Base-by-base conservation (phyloP, 2,888 invertebrate species). In the Dione juno region DNA sequence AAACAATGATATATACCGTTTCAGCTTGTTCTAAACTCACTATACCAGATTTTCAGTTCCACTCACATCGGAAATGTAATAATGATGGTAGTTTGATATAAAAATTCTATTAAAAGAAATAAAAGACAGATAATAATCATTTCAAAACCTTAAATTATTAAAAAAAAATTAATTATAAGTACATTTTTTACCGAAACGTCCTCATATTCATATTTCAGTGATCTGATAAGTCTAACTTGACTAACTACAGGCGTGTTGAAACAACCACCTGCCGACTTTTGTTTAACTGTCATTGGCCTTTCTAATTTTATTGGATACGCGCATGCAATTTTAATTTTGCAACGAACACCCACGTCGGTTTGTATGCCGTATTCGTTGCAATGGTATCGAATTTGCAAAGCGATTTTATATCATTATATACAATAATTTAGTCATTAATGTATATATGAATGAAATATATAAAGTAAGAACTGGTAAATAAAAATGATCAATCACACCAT, bases 241-340 rank as follows among this genome's bases (percentile, higher is more conserved):
- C 53, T 63, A 65, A 57, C 40, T 59, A 35, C 57, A 53, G n/a
- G 58, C 54, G 53, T 53, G 45, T 63, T 63, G 57, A 59, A 70
- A 43, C 59, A 59, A 67, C 66, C 73, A 71, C 72, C 74, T 72
- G 69, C 69, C 70, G 59, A 67, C 64, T 70, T 71, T 72, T 70
- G 69, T 72, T 70, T 70, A 70, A 71, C 69, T 74, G 74, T 75
- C 67, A 66, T 67, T 72, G 61, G 64, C 74, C 75, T 74, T 77
- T 77, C 75, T 75, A 75, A 76, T 77, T 76, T 75, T 79, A 77
- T 74, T 75, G 67, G 67, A 69, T 71, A 74, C 77, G 77, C 76
- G 78, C 67, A 71, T 68, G 64, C 68, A 75, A 76, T 78, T 75
- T 73, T 76, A 76, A 78, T 75, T 74, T 61, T 54, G 45, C 61